phyloP scores from a whole-genome alignment of 2,113 vertebrate genomes.

The Calcarius ornatus region DNA sequence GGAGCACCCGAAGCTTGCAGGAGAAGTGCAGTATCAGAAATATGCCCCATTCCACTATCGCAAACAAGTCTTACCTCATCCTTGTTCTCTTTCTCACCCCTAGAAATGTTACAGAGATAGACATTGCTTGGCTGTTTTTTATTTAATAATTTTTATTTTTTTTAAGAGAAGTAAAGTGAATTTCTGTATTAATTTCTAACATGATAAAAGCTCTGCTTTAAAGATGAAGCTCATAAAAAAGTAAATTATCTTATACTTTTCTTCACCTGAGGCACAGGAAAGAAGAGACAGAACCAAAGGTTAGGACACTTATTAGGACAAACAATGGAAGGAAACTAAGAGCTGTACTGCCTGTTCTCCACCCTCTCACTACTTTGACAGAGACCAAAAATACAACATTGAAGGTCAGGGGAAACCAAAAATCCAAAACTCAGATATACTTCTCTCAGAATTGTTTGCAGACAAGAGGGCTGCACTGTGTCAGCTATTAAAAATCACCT shows the following conservation, averaged over 20 bases:
- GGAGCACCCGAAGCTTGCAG: background rate
- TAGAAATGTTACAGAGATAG: background rate
- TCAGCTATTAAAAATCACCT: conserved; percentile 23
- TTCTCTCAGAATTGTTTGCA: background rate
- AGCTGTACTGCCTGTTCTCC: conserved; percentile 1
- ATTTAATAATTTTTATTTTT: background rate
- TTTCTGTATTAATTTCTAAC: background rate
- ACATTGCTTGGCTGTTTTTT: background rate
- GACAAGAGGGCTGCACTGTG: background rate
- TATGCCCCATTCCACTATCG: background rate
- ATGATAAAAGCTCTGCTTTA: background rate
- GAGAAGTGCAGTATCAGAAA: background rate
- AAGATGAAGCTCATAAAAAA: background rate
- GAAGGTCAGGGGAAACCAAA: conserved; percentile 22
- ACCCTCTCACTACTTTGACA: background rate
- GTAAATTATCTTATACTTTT: background rate
- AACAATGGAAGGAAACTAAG: conserved; percentile 39
- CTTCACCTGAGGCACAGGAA: background rate
- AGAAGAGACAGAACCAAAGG: background rate
- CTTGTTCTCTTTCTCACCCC: background rate
- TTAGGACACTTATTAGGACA: background rate
- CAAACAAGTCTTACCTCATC: background rate
- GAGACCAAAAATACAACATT: conserved; percentile 27
- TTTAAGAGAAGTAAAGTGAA: background rate
- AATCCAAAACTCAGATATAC: background rate